Base-by-base conservation (phyloP, 2,888 invertebrate species). In the Euplagia quadripunctaria region DNA sequence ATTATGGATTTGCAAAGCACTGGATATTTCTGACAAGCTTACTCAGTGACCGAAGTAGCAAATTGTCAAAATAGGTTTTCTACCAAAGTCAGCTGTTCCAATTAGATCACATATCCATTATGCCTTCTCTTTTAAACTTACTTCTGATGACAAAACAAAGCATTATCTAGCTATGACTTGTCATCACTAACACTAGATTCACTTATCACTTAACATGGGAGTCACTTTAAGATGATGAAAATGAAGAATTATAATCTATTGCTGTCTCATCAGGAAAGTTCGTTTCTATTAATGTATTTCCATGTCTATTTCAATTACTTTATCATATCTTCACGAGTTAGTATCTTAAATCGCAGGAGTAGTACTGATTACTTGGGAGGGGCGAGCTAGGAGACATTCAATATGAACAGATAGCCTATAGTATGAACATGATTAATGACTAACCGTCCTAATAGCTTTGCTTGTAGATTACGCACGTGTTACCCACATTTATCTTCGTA, bases 351-450 rank as follows among this genome's bases (percentile, higher is more conserved):
- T 41, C 16, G 31, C 31, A 41, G 49, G 31, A 66, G 51, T 51
- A 66, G 7, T 43, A 17, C 65, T 64, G 55, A 71, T 71, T 66
- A 61, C 66, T 66, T 58, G 58, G 41, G 55, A 41, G 17, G n/a
- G 41, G 12, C 49, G 17, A 51, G 61, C 42, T 63, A 52, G 43
- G 42, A 72, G 41, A 51, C 41, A 61, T 71, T 72, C 72, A 72
- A 55, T 77, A 73, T 74, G 68, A 71, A 76, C 76, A 76, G 75
- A 81, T 74, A 70, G 49, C 67, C 51, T 42, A 46, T 69, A 43
- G 43, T 65, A 74, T 46, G 52, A 76, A 75, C 51, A 81, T 82
- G 84, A 82, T 81, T 82, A 82, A 82, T 83, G 79, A 75, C 81
- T 71, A 70, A 51, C 70, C 76, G 74, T 77, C 64, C 71, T 75